Evolutionary conservation across 2,888 invertebrate species (phyloP), one percentile per base, ranked within the genome.

Genomic region (Drepana falcataria): DNA sequence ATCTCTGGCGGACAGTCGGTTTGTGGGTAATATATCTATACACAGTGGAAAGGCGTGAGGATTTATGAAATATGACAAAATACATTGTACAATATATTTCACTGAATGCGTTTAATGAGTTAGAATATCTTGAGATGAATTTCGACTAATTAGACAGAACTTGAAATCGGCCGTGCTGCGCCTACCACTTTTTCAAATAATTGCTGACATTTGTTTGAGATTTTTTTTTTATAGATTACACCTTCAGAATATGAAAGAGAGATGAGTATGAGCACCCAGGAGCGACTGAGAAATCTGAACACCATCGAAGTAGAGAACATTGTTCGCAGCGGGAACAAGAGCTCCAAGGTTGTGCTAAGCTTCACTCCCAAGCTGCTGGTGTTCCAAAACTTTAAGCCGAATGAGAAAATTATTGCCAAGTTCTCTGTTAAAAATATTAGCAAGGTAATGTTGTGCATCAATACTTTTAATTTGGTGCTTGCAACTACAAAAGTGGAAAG

Each of bases 351-450:
- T 35, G 75, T 83, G 48, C 70, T 91, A 6, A 76, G 77, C 1
- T 85, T 91, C 62, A 79, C 83, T 21, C 94, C 94, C 0, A 87
- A 79, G 63, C 69, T 93, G 33, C 70, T 94, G 1, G 78, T 94
- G 35, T 94, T 93, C 65, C 94, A 94, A 80, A 93, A 93, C 72
- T 94, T 90, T 73, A 79, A 85, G 56, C 82, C 88, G 2, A 92
- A 93, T 48, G 85, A 89, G 34, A 81, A 77, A 61, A 86, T 93
- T 56, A 81, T 83, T 34, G 83, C 92, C 0, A 87, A 91, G 51
- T 79, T 94, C 60, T 82, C 85, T 0, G 85, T 94, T 53, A 90
- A 85, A 67, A 94, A 94, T 75, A 85, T 84, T 51, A 90, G 92
- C 62, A 85, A 91, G 84, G 94, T 93, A 78, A 67, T 21, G 21